These are phyloP conservation scores for Caenorhabditis latens DNA, from an alignment of 1,140 invertebrate species.

Conservation along the genomic window DNA sequence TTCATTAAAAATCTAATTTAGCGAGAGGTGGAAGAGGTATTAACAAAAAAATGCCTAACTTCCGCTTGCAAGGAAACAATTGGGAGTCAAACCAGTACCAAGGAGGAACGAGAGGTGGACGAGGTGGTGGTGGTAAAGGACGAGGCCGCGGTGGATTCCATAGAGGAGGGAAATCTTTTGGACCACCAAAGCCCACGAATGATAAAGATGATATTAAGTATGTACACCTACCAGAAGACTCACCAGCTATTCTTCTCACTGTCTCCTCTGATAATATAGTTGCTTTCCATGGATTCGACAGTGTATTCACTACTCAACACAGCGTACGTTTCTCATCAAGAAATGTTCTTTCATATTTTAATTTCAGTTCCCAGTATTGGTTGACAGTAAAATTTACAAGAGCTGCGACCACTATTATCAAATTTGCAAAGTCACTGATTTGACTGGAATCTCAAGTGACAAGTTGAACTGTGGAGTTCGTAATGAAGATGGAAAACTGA, in stretches of 20 bases:
- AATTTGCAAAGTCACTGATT: constrained; percentile 68
- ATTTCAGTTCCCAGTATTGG: constrained; percentile 67
- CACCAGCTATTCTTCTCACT: constrained; percentile 3
- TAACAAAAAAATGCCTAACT: constrained; percentile 9
- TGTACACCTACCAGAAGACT: constrained; percentile 33
- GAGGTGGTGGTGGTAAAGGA: not conserved
- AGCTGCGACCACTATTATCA: constrained; percentile 72
- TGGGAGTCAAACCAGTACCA: constrained; percentile 32
- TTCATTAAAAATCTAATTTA: not conserved
- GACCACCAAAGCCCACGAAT: not conserved
- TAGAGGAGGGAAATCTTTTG: not conserved
- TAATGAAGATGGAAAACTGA: constrained; percentile 20
- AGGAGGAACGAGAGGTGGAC: not conserved
- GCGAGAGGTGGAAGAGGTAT: not conserved
- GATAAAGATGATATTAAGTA: constrained; percentile 29
- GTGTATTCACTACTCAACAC: constrained; percentile 57
- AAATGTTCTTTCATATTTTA: not conserved
- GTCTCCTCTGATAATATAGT: constrained; percentile 24
- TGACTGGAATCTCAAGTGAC: constrained; percentile 64
- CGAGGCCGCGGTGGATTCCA: not conserved
- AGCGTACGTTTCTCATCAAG: not conserved
- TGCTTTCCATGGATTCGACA: constrained; percentile 36
- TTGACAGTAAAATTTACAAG: constrained; percentile 66
- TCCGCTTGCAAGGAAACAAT: constrained; percentile 5
- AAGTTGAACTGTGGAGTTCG: constrained; percentile 48